Conservation (phyloP, 2,888 invertebrate genomes). For the Silvanus unidentatus region DNA sequence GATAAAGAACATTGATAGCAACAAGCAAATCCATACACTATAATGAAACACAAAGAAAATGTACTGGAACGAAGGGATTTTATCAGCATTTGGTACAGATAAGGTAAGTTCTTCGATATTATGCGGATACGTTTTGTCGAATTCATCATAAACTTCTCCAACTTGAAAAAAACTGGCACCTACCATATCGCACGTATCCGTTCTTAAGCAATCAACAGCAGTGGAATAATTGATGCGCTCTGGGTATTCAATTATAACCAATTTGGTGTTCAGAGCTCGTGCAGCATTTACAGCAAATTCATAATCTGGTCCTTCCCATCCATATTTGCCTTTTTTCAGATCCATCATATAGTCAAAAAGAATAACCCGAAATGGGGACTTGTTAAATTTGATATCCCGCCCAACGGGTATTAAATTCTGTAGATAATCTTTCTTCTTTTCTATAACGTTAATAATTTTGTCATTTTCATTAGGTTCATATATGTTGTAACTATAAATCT, state of each 20-base stretch:
- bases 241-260: background rate
- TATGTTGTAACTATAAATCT: constrained; percentile 13
- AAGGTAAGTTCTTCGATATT: constrained; percentile 7
- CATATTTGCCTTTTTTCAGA: background rate
- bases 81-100: constrained; percentile 10
- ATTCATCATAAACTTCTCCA: background rate
- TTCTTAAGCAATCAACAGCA: background rate
- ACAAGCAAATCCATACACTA: background rate
- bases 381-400: constrained; percentile 6
- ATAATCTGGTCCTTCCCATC: constrained; percentile 8
- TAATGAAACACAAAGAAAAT: constrained; percentile 7
- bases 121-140: constrained; percentile 11
- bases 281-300: constrained; percentile 3
- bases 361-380: constrained; percentile 6
- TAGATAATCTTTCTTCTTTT: constrained; percentile 1
- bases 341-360: background rate
- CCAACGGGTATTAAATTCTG: constrained; percentile 4
- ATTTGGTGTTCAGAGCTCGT: constrained; percentile 7
- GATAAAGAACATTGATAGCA: constrained; percentile 2
- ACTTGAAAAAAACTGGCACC: background rate
- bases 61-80: constrained; percentile 7
- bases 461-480: constrained; percentile 9
- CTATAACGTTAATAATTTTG: constrained; percentile 3
- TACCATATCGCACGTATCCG: constrained; percentile 8
- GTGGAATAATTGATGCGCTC: background rate